These are phyloP conservation scores for Netelia fuscicornis DNA, from an alignment of 2,888 invertebrate genomes.

Conservation along the genomic window DNA sequence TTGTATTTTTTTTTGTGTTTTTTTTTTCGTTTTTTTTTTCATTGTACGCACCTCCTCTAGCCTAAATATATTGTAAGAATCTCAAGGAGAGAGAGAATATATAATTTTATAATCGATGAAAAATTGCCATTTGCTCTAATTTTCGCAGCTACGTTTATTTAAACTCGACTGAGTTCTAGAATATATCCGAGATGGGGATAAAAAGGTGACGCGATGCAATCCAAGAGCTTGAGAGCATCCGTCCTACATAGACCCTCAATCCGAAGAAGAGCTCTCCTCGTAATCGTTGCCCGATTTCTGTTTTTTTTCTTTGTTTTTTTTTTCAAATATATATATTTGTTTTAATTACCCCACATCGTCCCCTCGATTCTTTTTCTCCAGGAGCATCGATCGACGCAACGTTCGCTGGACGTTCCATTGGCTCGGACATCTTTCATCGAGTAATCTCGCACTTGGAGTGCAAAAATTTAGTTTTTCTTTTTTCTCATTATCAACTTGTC, in stretches of 20 bases:
- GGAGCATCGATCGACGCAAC: conserved; percentile 62
- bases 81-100: conserved; percentile 64
- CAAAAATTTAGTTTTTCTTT: conserved; percentile 55
- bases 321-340: neutral
- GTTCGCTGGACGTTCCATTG: conserved; percentile 69
- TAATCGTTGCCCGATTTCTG: conserved; percentile 15
- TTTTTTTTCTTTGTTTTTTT: conserved; percentile 5
- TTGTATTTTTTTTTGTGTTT: neutral
- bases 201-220: conserved; percentile 45
- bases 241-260: conserved; percentile 11
- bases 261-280: conserved; percentile 46
- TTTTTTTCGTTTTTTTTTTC: conserved; percentile 11
- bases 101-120: conserved; percentile 61
- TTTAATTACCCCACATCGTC: conserved; percentile 14
- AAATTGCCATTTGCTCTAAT: conserved; percentile 64
- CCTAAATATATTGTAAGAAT: conserved; percentile 64
- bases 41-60: conserved; percentile 60
- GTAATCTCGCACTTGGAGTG: conserved; percentile 53
- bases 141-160: conserved; percentile 51
- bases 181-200: conserved; percentile 8
- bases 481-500: conserved; percentile 36
- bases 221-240: conserved; percentile 6
- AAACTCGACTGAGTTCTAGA: conserved; percentile 64
- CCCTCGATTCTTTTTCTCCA: conserved; percentile 27
- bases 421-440: conserved; percentile 68